Percentiles rank a stretch among this genome's conserved stretches.
Conservation (phyloP, 2,888 invertebrate species). For the Apotomis turbidana region DNA sequence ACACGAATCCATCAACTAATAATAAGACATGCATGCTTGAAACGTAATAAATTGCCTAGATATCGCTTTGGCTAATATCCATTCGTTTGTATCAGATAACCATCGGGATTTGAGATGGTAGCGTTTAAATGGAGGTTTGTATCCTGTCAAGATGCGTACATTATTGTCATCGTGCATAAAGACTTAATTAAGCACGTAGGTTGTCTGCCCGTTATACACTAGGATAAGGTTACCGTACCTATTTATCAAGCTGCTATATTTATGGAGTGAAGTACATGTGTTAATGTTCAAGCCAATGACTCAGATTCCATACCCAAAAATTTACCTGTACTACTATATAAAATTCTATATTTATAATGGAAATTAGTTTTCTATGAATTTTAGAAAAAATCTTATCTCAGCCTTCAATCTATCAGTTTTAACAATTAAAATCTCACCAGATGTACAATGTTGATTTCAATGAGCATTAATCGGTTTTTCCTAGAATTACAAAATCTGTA, state of each 20-base stretch:
- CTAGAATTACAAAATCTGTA: too few species aligned
- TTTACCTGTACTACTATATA: too few species aligned
- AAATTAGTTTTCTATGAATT: too few species aligned
- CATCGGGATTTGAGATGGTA: constrained; percentile 28
- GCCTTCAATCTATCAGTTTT: too few species aligned
- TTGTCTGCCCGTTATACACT: neutral
- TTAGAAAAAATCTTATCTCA: too few species aligned
- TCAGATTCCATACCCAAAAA: too few species aligned
- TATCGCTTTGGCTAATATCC: constrained; percentile 29
- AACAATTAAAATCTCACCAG: too few species aligned
- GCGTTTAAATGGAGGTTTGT: constrained; percentile 18
- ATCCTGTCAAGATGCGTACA: constrained; percentile 25
- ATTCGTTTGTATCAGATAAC: constrained; percentile 40
- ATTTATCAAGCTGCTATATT: neutral
- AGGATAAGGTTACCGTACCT: neutral
- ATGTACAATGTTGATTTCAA: too few species aligned
- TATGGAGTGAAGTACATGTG: too few species aligned
- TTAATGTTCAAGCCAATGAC: too few species aligned
- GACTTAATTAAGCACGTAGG: constrained; percentile 22
- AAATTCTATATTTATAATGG: too few species aligned
- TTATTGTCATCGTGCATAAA: constrained; percentile 22
- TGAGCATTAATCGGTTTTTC: too few species aligned
- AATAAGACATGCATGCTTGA: constrained; percentile 1
- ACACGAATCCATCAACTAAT: constrained; percentile 6
- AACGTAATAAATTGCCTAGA: constrained; percentile 15